Percentiles rank a stretch among this genome's conserved stretches.
These are phyloP conservation scores for Odontocolon sp. DNA, from an alignment of 2,888 invertebrate genomes.

Conservation along the genomic window DNA sequence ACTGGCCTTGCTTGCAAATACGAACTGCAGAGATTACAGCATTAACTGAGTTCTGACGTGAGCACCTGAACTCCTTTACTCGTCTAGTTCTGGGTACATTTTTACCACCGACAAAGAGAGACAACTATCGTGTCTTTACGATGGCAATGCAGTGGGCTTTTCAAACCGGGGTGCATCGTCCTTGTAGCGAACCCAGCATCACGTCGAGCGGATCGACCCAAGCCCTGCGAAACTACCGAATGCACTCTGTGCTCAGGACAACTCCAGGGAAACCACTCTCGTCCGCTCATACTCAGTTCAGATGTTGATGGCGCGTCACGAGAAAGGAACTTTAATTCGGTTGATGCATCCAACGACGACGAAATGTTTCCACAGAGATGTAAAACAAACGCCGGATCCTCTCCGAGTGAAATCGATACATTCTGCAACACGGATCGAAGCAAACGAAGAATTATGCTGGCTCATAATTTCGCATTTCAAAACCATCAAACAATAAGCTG, in stretches of 20 bases:
- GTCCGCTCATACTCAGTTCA: conserved; percentile 4
- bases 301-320: conserved; percentile 11
- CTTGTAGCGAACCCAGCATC: conserved; percentile 7
- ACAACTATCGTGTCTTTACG: conserved; percentile 46
- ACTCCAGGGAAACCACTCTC: conserved; percentile 10
- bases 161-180: conserved; percentile 22
- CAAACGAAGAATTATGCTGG: background rate
- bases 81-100: too few relatives aligned
- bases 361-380: background rate
- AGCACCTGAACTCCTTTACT: conserved; percentile 6
- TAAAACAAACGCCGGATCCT: background rate
- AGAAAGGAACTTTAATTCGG: conserved; percentile 20
- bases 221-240: conserved; percentile 35
- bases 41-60: background rate
- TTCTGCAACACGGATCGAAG: too few relatives aligned
- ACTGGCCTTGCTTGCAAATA: background rate
- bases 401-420: too few relatives aligned
- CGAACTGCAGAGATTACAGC: background rate
- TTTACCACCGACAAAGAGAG: background rate
- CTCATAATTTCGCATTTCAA: background rate
- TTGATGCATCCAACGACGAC: background rate
- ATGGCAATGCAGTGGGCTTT: conserved; percentile 23
- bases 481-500: too few relatives aligned
- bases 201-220: conserved; percentile 25
- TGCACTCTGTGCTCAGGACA: conserved; percentile 25